Percentiles rank a stretch among this genome's conserved stretches.
Evolutionary conservation across 2,888 invertebrate genomes (phyloP).

Genomic region (Venusia cambrica): DNA sequence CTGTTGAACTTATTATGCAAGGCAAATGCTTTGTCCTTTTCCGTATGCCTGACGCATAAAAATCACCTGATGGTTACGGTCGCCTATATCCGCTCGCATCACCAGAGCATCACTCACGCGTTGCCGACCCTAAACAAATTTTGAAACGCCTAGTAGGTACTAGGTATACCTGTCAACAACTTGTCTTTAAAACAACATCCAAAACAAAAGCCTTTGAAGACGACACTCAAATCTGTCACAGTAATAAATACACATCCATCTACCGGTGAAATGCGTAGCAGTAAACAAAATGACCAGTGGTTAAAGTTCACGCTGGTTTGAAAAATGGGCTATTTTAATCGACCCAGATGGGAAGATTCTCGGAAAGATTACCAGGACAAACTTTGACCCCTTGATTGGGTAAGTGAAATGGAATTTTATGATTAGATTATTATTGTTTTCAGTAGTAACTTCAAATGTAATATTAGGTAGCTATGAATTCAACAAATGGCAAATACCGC

Average conservation of each 20-base stretch:
- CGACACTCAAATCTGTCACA: conserved; percentile 4
- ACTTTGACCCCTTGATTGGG: conserved; percentile 7
- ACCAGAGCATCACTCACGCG: too few relatives aligned
- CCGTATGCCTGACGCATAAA: too few relatives aligned
- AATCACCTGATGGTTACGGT: too few relatives aligned
- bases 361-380: conserved; percentile 23
- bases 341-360: conserved; percentile 31
- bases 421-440: too few relatives aligned
- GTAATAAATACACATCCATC: conserved; percentile 5
- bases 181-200: not conserved
- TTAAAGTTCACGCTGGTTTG: conserved; percentile 35
- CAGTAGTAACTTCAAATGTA: too few relatives aligned
- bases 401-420: too few relatives aligned
- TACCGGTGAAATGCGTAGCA: conserved; percentile 1
- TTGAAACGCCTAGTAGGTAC: conserved; percentile 2
- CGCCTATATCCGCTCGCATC: too few relatives aligned
- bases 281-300: conserved; percentile 1
- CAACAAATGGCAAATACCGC: too few relatives aligned
- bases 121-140: too few relatives aligned
- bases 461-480: too few relatives aligned
- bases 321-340: conserved; percentile 37
- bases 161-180: conserved; percentile 1
- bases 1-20: too few relatives aligned
- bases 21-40: too few relatives aligned
- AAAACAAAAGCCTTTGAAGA: conserved; percentile 1